Conservation (phyloP, 2,797 vertebrate species). For the Gila robusta region DNA sequence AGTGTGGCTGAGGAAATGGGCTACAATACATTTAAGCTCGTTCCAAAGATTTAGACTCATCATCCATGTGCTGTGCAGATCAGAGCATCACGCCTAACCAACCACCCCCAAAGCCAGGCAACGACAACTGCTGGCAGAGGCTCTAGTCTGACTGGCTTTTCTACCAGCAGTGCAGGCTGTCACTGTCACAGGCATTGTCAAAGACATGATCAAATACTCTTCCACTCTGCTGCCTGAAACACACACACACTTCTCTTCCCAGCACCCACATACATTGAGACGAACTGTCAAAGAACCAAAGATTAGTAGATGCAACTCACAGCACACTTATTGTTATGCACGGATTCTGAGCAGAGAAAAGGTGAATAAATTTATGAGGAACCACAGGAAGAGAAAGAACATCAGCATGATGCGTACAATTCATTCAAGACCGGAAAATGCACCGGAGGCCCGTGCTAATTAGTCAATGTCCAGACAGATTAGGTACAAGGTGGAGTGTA, state of each 20-base stretch:
- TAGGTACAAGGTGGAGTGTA: conserved; percentile 50
- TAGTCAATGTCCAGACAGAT: conserved; percentile 64
- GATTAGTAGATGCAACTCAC: conserved; percentile 53
- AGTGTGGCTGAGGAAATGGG: not conserved
- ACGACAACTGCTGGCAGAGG: conserved; percentile 43
- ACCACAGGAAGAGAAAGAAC: conserved; percentile 51
- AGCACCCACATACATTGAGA: conserved; percentile 51
- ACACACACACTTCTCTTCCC: conserved; percentile 29
- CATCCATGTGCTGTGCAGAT: conserved; percentile 30
- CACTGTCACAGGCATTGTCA: conserved; percentile 56
- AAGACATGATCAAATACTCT: conserved; percentile 58
- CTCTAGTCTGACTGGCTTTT: conserved; percentile 48
- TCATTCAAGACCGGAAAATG: conserved; percentile 55
- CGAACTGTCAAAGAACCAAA: conserved; percentile 60
- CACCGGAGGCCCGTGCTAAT: conserved; percentile 59
- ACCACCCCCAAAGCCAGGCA: conserved; percentile 12
- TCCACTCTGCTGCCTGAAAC: conserved; percentile 33
- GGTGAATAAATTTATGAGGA: conserved; percentile 33
- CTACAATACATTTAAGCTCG: conserved; percentile 27
- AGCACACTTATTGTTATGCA: conserved; percentile 54
- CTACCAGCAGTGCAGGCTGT: conserved; percentile 47
- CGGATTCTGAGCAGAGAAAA: conserved; percentile 43
- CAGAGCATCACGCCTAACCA: conserved; percentile 25
- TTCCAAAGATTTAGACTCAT: conserved; percentile 46
- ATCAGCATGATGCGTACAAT: conserved; percentile 47